Evolutionary conservation across 2,797 vertebrate species (phyloP).

Genomic region (Simalia tracyae): DNA sequence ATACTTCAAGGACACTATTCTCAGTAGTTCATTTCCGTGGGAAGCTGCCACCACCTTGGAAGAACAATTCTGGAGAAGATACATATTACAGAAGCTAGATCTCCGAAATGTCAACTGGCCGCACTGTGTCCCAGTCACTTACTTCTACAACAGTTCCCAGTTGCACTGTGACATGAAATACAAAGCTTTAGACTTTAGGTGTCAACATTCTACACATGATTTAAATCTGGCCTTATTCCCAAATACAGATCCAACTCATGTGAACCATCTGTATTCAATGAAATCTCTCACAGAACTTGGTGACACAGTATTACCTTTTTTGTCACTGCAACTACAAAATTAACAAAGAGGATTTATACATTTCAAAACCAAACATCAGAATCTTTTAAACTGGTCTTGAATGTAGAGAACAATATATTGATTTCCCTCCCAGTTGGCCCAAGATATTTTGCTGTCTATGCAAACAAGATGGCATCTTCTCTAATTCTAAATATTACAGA

Average conservation of each 20-base stretch:
- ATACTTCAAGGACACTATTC: neutral
- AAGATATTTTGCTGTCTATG: neutral
- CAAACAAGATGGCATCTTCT: neutral
- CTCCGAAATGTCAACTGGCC: neutral
- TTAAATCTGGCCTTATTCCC: neutral
- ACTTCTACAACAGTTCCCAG: neutral
- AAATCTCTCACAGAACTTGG: neutral
- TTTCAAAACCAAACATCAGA: neutral
- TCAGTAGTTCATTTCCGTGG: constrained; percentile 8
- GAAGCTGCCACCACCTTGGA: neutral
- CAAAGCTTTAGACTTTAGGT: neutral
- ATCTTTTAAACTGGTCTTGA: neutral
- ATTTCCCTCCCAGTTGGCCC: neutral
- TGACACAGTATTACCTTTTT: neutral
- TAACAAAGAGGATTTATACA: neutral
- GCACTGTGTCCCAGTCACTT: neutral
- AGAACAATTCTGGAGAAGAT: neutral
- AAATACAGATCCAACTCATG: neutral
- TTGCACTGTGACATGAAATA: neutral
- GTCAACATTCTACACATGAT: neutral
- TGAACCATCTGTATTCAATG: neutral
- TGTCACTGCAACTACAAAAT: neutral
- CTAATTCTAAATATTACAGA: neutral
- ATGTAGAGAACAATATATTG: neutral
- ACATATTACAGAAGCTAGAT: neutral